Evolutionary conservation across 2,888 invertebrate genomes (phyloP).

Genomic region (Gisinianus flammeolus): DNA sequence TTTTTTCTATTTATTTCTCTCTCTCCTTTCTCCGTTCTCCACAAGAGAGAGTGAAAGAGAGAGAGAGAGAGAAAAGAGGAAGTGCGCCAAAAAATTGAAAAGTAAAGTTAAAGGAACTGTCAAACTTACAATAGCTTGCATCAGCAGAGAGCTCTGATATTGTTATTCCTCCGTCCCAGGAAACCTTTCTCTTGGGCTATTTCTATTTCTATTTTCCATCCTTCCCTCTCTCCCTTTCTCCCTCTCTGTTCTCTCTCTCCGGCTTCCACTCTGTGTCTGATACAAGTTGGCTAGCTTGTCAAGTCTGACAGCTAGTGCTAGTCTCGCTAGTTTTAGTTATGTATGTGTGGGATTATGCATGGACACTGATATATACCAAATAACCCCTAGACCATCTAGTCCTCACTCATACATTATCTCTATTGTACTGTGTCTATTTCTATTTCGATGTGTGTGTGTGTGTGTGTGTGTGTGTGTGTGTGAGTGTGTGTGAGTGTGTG

Average conservation of each 20-base stretch:
- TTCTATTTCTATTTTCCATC: too few species aligned
- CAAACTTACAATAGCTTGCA: slow-evolving; percentile 24
- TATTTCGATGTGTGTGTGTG: too few species aligned
- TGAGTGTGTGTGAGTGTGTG: too few species aligned
- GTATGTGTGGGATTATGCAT: background rate
- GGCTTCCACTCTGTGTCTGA: background rate
- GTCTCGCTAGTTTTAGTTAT: background rate
- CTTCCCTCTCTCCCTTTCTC: too few species aligned
- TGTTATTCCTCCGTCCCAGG: background rate
- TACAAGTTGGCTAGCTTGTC: slow-evolving; percentile 13
- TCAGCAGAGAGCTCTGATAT: background rate
- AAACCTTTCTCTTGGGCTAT: slow-evolving; percentile 22
- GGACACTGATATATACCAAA: background rate
- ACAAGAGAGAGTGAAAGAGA: too few species aligned
- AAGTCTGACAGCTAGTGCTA: slow-evolving; percentile 8
- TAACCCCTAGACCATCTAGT: too few species aligned
- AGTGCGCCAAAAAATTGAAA: slow-evolving; percentile 34
- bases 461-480: too few species aligned
- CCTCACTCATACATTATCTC: background rate
- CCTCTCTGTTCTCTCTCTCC: background rate
- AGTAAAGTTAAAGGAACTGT: slow-evolving; percentile 28
- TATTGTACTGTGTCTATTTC: too few species aligned
- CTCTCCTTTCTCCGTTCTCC: too few species aligned
- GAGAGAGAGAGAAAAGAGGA: slow-evolving; percentile 4
- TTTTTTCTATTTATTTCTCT: background rate